Evolutionary conservation across 2,113 vertebrate genomes (phyloP).

Genomic region (Apteryx mantelli): DNA sequence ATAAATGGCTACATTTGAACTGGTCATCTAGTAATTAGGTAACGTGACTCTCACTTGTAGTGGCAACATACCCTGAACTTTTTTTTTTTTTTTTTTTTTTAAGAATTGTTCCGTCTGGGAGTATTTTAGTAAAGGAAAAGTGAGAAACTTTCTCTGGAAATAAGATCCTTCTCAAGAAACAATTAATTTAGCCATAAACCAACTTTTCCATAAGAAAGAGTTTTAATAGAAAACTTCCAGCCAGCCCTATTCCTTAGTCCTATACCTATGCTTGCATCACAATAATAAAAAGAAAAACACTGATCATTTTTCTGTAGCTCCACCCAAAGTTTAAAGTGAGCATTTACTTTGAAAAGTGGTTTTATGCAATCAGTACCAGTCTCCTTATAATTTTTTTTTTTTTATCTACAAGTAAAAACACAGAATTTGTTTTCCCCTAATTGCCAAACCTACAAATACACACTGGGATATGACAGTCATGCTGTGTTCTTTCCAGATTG

Average conservation of each 20-base stretch:
- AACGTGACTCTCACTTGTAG: neutral
- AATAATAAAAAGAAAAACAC: neutral
- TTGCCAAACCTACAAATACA: neutral
- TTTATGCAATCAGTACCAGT: neutral
- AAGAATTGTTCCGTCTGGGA: neutral
- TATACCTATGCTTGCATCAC: neutral
- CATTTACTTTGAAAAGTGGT: neutral
- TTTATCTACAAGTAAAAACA: neutral
- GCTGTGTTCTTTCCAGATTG: neutral
- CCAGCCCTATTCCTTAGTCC: neutral
- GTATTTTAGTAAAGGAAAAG: neutral
- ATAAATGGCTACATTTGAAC: neutral
- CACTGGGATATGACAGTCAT: neutral
- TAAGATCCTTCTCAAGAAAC: neutral
- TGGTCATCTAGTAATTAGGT: neutral
- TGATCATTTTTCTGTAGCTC: neutral
- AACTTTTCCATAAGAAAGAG: neutral
- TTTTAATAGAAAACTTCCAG: neutral
- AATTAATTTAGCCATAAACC: neutral
- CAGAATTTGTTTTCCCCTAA: neutral
- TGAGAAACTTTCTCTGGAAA: neutral
- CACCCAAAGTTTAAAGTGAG: neutral
- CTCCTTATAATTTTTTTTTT: neutral
- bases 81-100: neutral
- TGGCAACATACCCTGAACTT: neutral